phyloP scores from a whole-genome alignment of 2,797 vertebrate genomes.

The Limosa lapponica region DNA sequence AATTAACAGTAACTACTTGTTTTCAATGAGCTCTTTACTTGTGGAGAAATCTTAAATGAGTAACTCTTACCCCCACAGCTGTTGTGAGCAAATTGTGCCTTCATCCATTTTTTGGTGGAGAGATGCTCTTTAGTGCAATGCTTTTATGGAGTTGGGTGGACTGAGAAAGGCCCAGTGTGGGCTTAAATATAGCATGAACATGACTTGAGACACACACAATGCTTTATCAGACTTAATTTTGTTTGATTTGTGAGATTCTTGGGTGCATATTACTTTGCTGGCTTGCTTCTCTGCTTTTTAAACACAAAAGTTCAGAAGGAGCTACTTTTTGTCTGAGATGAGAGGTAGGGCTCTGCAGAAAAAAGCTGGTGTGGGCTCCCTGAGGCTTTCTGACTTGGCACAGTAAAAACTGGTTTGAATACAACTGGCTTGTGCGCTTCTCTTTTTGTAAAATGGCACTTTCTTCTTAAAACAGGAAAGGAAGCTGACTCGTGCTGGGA shows the following conservation, averaged over 20 bases:
- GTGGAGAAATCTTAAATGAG: neutral
- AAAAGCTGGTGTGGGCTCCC: neutral
- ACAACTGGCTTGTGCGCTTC: neutral
- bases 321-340: neutral
- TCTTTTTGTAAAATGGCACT: neutral
- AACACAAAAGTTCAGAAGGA: neutral
- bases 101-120: rapidly evolving
- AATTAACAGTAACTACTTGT: neutral
- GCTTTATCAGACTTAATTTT: neutral
- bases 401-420: neutral
- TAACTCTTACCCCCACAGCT: neutral
- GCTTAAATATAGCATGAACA: neutral
- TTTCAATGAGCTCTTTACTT: neutral
- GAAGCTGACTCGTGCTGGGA: neutral
- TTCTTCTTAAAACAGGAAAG: neutral
- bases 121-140: rapidly evolving
- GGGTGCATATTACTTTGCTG: neutral
- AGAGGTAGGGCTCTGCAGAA: neutral
- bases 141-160: neutral
- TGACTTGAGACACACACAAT: neutral
- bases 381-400: neutral
- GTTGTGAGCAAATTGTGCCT: neutral
- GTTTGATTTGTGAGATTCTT: neutral
- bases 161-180: neutral
- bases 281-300: neutral